A percentile compares a stretch with the other conserved stretches of the same genome.
These are phyloP conservation scores for Cygnus atratus DNA, from an alignment of 2,113 vertebrate species.

Conservation along the genomic window DNA sequence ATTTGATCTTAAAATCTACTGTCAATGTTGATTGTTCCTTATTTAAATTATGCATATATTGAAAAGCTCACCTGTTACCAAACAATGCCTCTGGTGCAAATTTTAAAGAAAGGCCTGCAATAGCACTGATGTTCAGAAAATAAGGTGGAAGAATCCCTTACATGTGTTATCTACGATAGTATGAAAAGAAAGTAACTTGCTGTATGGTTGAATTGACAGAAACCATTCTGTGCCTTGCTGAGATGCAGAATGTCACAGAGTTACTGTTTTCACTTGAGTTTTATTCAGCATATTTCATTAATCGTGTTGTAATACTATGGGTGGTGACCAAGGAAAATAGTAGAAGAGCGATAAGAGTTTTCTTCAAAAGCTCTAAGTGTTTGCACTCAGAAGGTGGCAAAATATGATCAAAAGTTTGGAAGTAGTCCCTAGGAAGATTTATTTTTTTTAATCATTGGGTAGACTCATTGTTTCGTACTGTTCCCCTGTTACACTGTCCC, in stretches of 20 bases:
- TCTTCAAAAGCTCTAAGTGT: background rate
- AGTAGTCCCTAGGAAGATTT: background rate
- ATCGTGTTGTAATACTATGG: background rate
- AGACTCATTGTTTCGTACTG: background rate
- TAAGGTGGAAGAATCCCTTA: background rate
- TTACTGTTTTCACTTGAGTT: background rate
- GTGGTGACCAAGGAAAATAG: background rate
- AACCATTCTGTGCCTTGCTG: background rate
- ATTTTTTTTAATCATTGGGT: background rate
- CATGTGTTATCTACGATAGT: background rate
- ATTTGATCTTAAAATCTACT: background rate
- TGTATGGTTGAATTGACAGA: background rate
- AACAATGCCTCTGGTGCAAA: background rate
- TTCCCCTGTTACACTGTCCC: rapidly evolving
- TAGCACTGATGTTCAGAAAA: background rate
- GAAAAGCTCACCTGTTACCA: background rate
- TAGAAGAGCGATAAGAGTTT: background rate
- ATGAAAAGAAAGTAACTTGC: background rate
- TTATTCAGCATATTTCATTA: background rate
- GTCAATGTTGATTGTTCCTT: background rate
- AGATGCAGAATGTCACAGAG: background rate
- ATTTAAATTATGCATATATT: background rate
- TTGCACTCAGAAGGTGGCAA: background rate
- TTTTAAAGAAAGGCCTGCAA: background rate
- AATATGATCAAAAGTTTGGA: background rate